Evolutionary conservation across 2,888 invertebrate species (phyloP), one percentile per base, ranked within the genome.

Genomic region (Volucella bombylans): DNA sequence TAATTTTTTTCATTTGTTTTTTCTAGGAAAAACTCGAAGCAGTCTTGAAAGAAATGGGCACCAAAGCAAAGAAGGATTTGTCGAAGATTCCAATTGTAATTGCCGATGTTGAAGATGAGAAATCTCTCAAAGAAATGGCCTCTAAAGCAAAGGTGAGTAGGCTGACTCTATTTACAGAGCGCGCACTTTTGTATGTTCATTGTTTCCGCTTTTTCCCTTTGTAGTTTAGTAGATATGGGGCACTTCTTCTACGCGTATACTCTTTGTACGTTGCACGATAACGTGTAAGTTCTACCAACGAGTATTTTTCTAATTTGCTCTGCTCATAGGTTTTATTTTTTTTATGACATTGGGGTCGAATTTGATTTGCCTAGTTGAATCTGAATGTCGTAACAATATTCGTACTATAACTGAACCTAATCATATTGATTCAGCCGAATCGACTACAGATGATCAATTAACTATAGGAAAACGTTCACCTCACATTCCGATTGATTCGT

Each of bases 51-150:
- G 93, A 93, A 15, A 91, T 93, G 67, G 91, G 93, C 0, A 89
- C 91, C 45, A 92, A 92, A 86, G 93, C 92, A 59, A 93, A 93
- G 90, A 90, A 90, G 87, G 90, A 91, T 81, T 89, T 95, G 23
- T 93, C 93, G 9, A 92, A 93, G 43, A 93, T 94, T 43, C 94
- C 94, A 43, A 93, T 96, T 10, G 94, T 98, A 57, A 91, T 96
- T 68, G 98, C 97, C 0, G 97, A 98, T 89, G 93, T 97, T 0
- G 92, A 92, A 2, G 94, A 97, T 90, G 94, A 94, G 77, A 93
- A 94, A 45, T 96, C 97, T 0, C 90, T 99, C 15, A 91, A 93
- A 50, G 93, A 93, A 71, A 99, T 99, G 99, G 96, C 97, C 54
- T 92, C 93, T 59, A 94, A 94, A 87, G 94, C 97, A 8, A 95